Percentiles rank a stretch among this genome's conserved stretches.
phyloP scores from a whole-genome alignment of 2,113 vertebrate species.

The Zosterops borbonicus region DNA sequence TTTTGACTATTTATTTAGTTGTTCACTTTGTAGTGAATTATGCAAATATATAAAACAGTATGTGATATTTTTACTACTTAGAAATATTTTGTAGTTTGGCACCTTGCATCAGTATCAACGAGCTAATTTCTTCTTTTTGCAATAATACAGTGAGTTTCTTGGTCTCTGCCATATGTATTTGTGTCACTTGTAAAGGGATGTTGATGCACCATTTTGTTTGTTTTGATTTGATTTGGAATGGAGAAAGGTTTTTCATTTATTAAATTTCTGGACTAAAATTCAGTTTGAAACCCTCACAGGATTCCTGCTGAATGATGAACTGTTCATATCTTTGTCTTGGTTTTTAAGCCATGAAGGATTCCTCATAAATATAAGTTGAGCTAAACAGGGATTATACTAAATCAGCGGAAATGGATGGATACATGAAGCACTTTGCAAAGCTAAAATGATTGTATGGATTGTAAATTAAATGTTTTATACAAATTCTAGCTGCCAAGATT shows the following conservation, averaged over 20 bases:
- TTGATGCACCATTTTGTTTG: not conserved
- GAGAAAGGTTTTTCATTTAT: not conserved
- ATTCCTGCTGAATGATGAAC: not conserved
- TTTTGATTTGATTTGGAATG: not conserved
- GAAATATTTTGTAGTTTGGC: not conserved
- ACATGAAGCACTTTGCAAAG: slow-evolving; percentile 41
- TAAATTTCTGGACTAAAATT: not conserved
- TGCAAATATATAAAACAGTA: not conserved
- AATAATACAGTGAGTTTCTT: not conserved
- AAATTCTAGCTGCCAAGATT: slow-evolving; percentile 58
- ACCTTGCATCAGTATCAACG: not conserved
- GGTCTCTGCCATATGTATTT: not conserved
- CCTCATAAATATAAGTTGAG: not conserved
- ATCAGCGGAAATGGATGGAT: slow-evolving; percentile 55
- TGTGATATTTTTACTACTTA: not conserved
- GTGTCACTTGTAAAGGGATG: not conserved
- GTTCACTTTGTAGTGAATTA: not conserved
- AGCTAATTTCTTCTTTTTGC: not conserved
- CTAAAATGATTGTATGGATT: slow-evolving; percentile 55
- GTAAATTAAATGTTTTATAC: slow-evolving; percentile 73
- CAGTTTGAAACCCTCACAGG: not conserved
- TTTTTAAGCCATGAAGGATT: not conserved
- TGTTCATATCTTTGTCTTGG: not conserved
- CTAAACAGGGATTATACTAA: slow-evolving; percentile 58
- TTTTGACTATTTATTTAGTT: slow-evolving; percentile 1